Evolutionary conservation across 2,797 vertebrate genomes (phyloP), one percentile per base, ranked within the genome.

Genomic region (Pangasius krempfi): DNA sequence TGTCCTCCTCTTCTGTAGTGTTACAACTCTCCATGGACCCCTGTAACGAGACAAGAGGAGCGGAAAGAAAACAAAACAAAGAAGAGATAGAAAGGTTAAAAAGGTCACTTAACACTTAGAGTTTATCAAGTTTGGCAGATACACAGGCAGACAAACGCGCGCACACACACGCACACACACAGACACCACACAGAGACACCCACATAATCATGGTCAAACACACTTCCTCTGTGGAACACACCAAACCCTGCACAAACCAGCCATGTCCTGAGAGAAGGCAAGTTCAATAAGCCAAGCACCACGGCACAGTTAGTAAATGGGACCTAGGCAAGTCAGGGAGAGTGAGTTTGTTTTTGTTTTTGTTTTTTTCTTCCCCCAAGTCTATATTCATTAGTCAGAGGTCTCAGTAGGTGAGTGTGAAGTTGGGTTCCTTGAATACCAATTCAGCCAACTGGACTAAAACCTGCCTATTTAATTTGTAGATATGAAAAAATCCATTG

Each of bases 1-100:
- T 96, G 93, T 99, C 99, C 94, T 99, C 99, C 93, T 99, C 99
- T 97, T 99, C 99, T 52, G 97, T 97, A 92, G 98, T 99, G 89
- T 99, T 99, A 92, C 98, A 99, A 95, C 99, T 99, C 96, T 99
- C 99, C 88, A 98, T 98, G 93, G 99, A 99, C 91, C 98, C 99
- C 99, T 99, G 95, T 56, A 81, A 85, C 0, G 2, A 93, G 92
- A 93, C 60, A 85, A 72, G 44, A 86, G 82, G 37, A 52, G 40
- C 13, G 37, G 50, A 89, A 81, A 90, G 60, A 84, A 86, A 85
- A 50, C 9, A 52, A 89, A 86, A 64, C 22, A 64, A 73, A 40
- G 88, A 5, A 80, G 33, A 87, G 16, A 30, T 25, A 78, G 56
- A n/a, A 80, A 86, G 66, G 79, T 37, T 60, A 87, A 85, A 79